Evolutionary conservation across 2,113 vertebrate species (phyloP).

Genomic region (Microtus montanus): DNA sequence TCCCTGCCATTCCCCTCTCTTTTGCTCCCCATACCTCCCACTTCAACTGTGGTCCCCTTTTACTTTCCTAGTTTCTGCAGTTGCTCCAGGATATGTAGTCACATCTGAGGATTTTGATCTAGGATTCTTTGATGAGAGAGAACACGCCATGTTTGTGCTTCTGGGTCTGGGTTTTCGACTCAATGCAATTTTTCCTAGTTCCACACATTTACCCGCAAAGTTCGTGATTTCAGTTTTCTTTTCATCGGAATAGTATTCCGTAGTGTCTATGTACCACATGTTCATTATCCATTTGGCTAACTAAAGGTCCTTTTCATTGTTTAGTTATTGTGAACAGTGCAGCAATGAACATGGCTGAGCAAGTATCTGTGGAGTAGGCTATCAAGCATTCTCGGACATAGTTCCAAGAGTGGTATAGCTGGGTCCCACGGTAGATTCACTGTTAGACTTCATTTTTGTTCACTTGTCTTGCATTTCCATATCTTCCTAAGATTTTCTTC

Average conservation of each 20-base stretch:
- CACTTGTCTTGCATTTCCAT: background rate
- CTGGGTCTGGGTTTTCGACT: background rate
- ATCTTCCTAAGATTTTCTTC: background rate
- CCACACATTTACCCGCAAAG: background rate
- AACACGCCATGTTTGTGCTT: background rate
- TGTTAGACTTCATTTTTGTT: background rate
- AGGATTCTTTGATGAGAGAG: background rate
- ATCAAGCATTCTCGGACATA: background rate
- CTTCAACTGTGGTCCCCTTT: background rate
- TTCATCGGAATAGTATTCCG: background rate
- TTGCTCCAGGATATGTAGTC: background rate
- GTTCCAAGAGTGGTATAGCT: background rate
- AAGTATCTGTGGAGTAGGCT: background rate
- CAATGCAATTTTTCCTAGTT: background rate
- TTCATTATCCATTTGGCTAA: background rate
- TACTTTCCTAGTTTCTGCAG: background rate
- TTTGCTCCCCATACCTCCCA: background rate
- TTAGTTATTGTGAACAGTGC: background rate
- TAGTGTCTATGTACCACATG: background rate
- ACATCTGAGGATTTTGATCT: background rate
- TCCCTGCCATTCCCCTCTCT: background rate
- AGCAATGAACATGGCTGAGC: background rate
- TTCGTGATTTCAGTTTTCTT: background rate
- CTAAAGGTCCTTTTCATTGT: background rate
- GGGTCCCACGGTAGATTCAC: background rate